Percentiles rank a stretch among this genome's conserved stretches.
phyloP scores from a whole-genome alignment of 2,888 invertebrate genomes.

The Smittia aterrima region DNA sequence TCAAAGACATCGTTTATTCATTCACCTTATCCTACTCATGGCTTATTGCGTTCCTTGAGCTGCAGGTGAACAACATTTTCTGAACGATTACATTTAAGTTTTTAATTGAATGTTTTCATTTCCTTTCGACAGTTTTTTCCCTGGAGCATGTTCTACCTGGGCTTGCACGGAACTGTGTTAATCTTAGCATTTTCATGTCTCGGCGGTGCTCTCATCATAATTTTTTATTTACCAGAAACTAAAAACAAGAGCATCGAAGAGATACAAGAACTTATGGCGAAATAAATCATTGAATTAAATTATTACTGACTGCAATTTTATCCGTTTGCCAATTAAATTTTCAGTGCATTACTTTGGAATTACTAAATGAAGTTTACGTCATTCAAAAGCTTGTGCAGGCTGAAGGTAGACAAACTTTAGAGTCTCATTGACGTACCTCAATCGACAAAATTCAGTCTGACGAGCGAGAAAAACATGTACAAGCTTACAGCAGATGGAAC shows the following conservation, averaged over 20 bases:
- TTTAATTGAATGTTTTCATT: neutral
- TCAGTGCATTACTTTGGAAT: no score
- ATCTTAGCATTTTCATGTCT: neutral
- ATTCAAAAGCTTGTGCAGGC: no score
- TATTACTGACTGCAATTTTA: no score
- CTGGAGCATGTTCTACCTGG: neutral
- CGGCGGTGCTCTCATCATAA: neutral
- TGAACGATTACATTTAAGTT: neutral
- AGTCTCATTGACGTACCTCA: no score
- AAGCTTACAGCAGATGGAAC: no score
- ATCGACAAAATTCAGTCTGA: no score
- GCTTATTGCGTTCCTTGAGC: neutral
- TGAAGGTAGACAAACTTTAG: no score
- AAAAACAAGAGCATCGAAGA: neutral
- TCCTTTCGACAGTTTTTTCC: neutral
- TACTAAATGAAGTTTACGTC: no score
- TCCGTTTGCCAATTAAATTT: no score
- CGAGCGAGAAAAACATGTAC: no score
- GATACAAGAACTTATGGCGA: slow-evolving; percentile 2
- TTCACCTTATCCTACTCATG: neutral
- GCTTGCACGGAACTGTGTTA: neutral
- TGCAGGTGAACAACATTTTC: neutral
- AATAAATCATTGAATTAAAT: neutral
- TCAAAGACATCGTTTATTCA: neutral
- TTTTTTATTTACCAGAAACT: neutral